Evolutionary conservation across 2,888 invertebrate species (phyloP), one percentile per base, ranked within the genome.

Genomic region (Sinohyriopsis cumingii): DNA sequence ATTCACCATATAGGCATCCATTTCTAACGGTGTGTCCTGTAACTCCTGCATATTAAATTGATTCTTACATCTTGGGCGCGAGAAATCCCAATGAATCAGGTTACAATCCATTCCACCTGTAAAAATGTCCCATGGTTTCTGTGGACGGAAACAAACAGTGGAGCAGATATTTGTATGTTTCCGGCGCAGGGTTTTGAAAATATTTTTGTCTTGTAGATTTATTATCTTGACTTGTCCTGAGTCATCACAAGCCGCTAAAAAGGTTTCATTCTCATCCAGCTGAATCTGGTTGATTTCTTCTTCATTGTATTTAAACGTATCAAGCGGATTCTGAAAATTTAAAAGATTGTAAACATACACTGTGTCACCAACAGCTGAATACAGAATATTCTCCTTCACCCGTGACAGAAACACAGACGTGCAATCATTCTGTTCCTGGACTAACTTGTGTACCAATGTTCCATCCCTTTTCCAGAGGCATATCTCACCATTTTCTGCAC

Each of bases 121-220:
- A 55, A 88, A 74, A 19, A 89, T 68, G 65, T 88, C 86, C 83
- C 84, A 86, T 12, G 84, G 83, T 61, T 82, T 79, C 18, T 79
- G 73, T 7, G 83, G 82, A 25, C 86, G 81, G 65, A 89, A 89
- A 61, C 81, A 75, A 19, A 84, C 83, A 24, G 87, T 81, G 3
- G 89, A 83, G 76, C 88, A 88, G 55, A 89, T 88, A 69, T 89
- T 89, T 22, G 87, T 84, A 74, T 89, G 89, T 65, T 88, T 88
- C 63, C 82, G 75, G 24, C 86, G 71, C n/a, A 89, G 72, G 3
- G 87, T 88, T 72, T 86, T 87, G 67, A 76, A 87, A 7, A 87
- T 74, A 65, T 82, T 82, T 55, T 80, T 83, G 55, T 87, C 84
- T 19, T 78, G 73, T 59, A 89, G 69, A 65, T 87, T 86, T 68